These are phyloP conservation scores for Athetis lepigone DNA, from an alignment of 2,888 invertebrate genomes.

Conservation along the genomic window DNA sequence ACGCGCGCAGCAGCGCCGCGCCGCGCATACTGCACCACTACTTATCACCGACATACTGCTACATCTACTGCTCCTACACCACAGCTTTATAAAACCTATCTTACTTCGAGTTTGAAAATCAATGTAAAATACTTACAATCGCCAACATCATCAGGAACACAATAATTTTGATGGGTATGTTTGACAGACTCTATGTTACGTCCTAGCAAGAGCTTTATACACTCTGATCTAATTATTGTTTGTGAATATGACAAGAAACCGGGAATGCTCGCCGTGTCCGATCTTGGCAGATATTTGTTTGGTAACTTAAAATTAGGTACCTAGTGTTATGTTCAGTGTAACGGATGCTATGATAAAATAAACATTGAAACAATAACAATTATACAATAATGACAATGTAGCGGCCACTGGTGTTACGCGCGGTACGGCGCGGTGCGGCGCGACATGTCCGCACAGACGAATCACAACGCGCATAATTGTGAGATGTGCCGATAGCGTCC, in stretches of 20 bases:
- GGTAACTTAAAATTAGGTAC: too few species aligned
- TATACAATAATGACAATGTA: slow-evolving; percentile 5
- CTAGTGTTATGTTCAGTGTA: too few species aligned
- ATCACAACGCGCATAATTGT: slow-evolving; percentile 31
- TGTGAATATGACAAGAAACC: too few species aligned
- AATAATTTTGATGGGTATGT: too few species aligned
- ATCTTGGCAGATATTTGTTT: too few species aligned
- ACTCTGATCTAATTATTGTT: too few species aligned
- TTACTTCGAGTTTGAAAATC: not conserved
- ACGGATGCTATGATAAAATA: too few species aligned
- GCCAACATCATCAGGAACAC: not conserved
- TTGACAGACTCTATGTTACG: too few species aligned
- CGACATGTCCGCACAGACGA: slow-evolving; percentile 21
- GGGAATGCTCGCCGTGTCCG: too few species aligned
- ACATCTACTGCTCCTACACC: not conserved
- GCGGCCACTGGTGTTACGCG: slow-evolving; percentile 17
- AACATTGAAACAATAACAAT: too few species aligned
- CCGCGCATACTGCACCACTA: slow-evolving; percentile 21
- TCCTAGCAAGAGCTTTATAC: too few species aligned
- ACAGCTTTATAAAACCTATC: not conserved
- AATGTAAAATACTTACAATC: not conserved
- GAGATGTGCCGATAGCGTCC: slow-evolving; percentile 25
- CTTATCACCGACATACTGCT: slow-evolving; percentile 5
- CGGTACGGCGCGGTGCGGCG: slow-evolving; percentile 14
- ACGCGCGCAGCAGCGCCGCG: too few species aligned